Evolutionary conservation across 2,888 invertebrate species (phyloP), one percentile per base, ranked within the genome.

Genomic region (Metellina segmentata): DNA sequence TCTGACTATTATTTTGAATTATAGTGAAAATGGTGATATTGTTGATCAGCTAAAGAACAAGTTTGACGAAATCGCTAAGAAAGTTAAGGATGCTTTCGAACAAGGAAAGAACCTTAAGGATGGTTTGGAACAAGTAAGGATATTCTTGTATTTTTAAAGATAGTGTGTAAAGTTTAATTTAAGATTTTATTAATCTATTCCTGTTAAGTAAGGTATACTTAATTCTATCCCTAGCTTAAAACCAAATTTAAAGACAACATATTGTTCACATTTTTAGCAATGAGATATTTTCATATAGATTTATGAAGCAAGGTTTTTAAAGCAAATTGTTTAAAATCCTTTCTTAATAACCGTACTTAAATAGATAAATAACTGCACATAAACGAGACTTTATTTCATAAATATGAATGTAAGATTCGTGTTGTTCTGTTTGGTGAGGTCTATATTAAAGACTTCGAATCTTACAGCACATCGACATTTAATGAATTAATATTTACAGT

Each of bases 51-150:
- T 90, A 11, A 81, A 71, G 69, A 85, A 86, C 69, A 75, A 52
- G 71, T 90, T 90, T 13, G 61, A 85, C 4, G 70, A 85, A 11
- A 48, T 90, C 7, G 69, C 81, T 6, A 70, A 90, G 71, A 86
- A 75, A 71, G 53, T 90, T 13, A 86, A 90, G 52, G 90, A 90
- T 53, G 86, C 90, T 48, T 48, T 90, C 2, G 86, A 90, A 20
- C 51, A 81, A 13, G 90, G 90, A 70, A 75, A 81, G n/a, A 70
- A 16, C 4, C 13, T 90, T 6, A 61, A 74, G n/a, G 86, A 90
- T 11, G 69, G 19, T 8, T 13, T 90, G 51, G 86, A 85, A 34
- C 85, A 75, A 74, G 90, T 90, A 74, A 85, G 53, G 49, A 16
- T 49, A 9, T 7, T 16, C 48, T 77, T 49, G 9, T 72, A 34